These are phyloP conservation scores for Forbesichthys papilliferus DNA, from an alignment of 2,113 vertebrate genomes.

Conservation along the genomic window DNA sequence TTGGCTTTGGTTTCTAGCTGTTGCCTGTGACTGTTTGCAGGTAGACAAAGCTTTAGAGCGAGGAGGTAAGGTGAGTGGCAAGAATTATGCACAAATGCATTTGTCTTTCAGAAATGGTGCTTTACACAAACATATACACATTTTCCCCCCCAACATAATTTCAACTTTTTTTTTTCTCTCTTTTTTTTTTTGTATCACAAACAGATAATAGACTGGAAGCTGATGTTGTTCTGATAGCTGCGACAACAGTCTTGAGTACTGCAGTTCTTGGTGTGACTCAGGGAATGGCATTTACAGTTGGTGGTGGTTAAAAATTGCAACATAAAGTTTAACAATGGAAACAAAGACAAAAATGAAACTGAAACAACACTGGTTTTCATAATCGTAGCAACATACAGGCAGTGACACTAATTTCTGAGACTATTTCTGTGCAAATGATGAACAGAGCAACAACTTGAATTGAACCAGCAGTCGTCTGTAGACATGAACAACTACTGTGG, in stretches of 20 bases:
- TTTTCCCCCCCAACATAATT: constrained; percentile 78
- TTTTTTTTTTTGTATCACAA: constrained; percentile 88
- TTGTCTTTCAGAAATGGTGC: constrained; percentile 87
- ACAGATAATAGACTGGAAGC: constrained; percentile 92
- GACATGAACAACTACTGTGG: constrained; percentile 94
- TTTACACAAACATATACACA: constrained; percentile 84
- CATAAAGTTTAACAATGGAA: constrained; percentile 35
- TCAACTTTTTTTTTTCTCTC: constrained; percentile 86
- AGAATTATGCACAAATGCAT: constrained; percentile 95
- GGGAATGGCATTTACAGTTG: constrained; percentile 99
- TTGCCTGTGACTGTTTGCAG: constrained; percentile 99
- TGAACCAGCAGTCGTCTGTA: constrained; percentile 99
- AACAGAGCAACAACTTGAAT: constrained; percentile 99
- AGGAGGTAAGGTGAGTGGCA: constrained; percentile 98
- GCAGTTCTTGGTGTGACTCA: constrained; percentile 82
- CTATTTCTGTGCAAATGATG: constrained; percentile 99
- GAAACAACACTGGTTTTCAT: constrained; percentile 87
- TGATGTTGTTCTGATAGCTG: constrained; percentile 78
- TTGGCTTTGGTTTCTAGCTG: constrained; percentile 99
- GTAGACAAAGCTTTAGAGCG: constrained; percentile 99
- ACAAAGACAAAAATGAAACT: constrained; percentile 38
- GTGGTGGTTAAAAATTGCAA: constrained; percentile 84
- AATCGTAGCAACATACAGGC: constrained; percentile 97
- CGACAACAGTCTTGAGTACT: constrained; percentile 93
- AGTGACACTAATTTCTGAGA: constrained; percentile 96